Evolutionary conservation across 2,888 invertebrate genomes (phyloP).

Genomic region (Linnaemya vulpina): DNA sequence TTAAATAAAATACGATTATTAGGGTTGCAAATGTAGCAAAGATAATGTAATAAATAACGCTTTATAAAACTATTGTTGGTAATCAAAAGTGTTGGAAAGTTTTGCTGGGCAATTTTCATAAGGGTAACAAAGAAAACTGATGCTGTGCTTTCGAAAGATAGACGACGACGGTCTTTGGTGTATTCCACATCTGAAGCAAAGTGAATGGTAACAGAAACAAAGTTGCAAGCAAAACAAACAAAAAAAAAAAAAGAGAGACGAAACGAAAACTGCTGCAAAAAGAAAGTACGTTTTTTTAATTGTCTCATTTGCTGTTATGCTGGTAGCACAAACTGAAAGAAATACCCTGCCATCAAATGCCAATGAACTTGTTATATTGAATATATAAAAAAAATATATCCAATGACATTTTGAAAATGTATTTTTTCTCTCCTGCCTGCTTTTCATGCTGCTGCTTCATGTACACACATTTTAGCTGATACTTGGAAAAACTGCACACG

Average conservation of each 20-base stretch:
- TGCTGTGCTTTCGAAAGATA: background rate
- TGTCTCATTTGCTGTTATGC: constrained; percentile 19
- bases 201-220: constrained; percentile 36
- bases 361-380: constrained; percentile 67
- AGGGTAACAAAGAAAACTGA: constrained; percentile 39
- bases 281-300: constrained; percentile 42
- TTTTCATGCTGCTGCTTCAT: constrained; percentile 27
- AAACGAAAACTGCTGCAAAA: constrained; percentile 43
- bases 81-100: too few relatives aligned
- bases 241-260: background rate
- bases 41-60: too few relatives aligned
- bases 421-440: constrained; percentile 16
- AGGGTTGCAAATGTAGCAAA: too few relatives aligned
- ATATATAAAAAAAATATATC: constrained; percentile 33
- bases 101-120: constrained; percentile 9
- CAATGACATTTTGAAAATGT: constrained; percentile 54
- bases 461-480: background rate
- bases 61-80: too few relatives aligned
- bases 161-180: constrained; percentile 9
- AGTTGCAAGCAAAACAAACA: constrained; percentile 4
- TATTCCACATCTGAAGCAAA: constrained; percentile 13
- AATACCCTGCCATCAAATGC: constrained; percentile 65
- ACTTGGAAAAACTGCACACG: constrained; percentile 1
- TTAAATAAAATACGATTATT: too few relatives aligned
- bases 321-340: constrained; percentile 12